Conservation (phyloP, 2,113 vertebrate genomes). For the Ochotona princeps region DNA sequence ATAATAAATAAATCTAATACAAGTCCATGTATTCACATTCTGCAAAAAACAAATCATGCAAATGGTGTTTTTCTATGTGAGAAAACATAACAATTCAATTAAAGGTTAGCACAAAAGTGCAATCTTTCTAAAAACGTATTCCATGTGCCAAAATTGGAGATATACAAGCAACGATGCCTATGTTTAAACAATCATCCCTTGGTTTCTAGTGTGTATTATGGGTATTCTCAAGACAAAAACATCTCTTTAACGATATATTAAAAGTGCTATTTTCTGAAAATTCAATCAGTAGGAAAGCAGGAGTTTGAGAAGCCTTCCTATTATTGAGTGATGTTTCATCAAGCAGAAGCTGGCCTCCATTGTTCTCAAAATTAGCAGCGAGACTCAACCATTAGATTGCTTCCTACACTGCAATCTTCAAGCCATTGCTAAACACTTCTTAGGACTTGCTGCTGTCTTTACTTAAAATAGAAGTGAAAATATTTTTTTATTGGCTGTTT, state of each 20-base stretch:
- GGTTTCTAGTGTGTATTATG: conserved; percentile 73
- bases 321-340: conserved; percentile 72
- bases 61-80: conserved; percentile 80
- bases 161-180: conserved; percentile 82
- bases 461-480: neutral
- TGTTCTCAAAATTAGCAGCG: conserved; percentile 59
- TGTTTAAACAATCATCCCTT: conserved; percentile 73
- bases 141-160: conserved; percentile 82
- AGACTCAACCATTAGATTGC: conserved; percentile 15
- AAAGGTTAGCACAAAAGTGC: conserved; percentile 82
- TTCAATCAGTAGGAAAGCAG: conserved; percentile 69
- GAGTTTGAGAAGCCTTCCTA: conserved; percentile 71
- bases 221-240: conserved; percentile 78
- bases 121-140: conserved; percentile 82
- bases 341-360: conserved; percentile 42
- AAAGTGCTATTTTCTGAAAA: conserved; percentile 76
- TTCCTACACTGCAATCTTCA: neutral
- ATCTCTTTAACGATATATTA: conserved; percentile 60
- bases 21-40: conserved; percentile 72
- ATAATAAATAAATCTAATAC: neutral
- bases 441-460: neutral
- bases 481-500: neutral
- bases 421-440: neutral
- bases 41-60: conserved; percentile 83
- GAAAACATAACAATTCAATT: conserved; percentile 86